Evolutionary conservation across 2,113 vertebrate species (phyloP), one percentile per base, ranked within the genome.

Genomic region (Ictalurus punctatus): DNA sequence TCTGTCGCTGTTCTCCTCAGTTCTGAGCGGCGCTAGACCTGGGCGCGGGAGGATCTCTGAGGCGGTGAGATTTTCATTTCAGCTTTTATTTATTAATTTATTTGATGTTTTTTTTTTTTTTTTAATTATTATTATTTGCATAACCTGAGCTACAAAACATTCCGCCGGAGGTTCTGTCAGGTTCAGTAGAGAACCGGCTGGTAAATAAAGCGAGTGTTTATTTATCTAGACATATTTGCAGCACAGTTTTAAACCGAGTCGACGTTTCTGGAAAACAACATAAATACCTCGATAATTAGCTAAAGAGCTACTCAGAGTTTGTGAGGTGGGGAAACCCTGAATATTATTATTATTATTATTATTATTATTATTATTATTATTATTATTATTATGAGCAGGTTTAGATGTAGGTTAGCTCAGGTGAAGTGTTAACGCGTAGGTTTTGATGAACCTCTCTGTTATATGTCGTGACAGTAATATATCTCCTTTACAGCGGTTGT

Each of bases 1-100:
- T 19, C n/a, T 27, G 84, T 34, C 25, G 23, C 69, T 37, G 30
- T 74, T 21, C 59, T 69, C 80, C 9, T 84, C 14, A 12, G 83
- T 67, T 58, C 34, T 34, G 83, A 74, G 84, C 69, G 67, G 84
- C 69, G 30, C 54, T 76, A 25, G 30, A 21, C 0, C 30, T 37
- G 80, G 65, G 71, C 67, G 84, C 84, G 84, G 69, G 84, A 86
- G 67, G 30, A 86, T 86, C 69, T 74, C 30, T 82, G 80, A 82
- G 80, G 80, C 80, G 80, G 80, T 82, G 56, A 82, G 30, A 30
- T 34, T 59, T 82, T 13, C 7, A 82, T 37, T 59, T 82, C 1
- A 82, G 13, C 54, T 59, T 59, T 82, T 12, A 37, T 56, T 14
- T 44, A 40, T 40, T 40, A 40, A 34, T 34, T 34, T 34, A 34